Base-by-base conservation (phyloP, 1,140 invertebrate genomes). In the Coelopa frigida region DNA sequence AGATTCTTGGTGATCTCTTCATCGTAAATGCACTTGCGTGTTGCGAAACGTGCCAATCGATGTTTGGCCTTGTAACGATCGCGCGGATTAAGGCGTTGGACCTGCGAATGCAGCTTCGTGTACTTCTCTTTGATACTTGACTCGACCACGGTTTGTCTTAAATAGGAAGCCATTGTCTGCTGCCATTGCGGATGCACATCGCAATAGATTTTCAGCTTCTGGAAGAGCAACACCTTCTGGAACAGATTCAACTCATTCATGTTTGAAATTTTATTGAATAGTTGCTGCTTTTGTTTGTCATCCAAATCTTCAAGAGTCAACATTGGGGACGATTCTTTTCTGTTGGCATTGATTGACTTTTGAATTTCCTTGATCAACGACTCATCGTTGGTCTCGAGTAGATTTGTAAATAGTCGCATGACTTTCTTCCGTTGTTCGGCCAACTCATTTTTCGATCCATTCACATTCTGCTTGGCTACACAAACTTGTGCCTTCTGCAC, bases 31-130 rank as follows among this genome's bases (percentile, higher is more conserved):
- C 41, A 35, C 2, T 53, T 44, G 5, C 59, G 41, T 8, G 38
- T 52, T 10, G 8, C n/a, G n/a, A 58, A 15, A 12, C 54, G 49
- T n/a, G 41, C 17, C 5, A 68, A 26, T 4, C 55, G 53, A 43
- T 54, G 48, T 45, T 68, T 68, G 33, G 64, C 61, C 47, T 63
- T 68, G 39, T 54, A 68, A 20, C 57, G 58, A n/a, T 62, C 44
- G 4, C 53, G 45, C 5, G 37, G 35, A 31, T 51, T 64, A 29
- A 10, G 50, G 45, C 24, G 42, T 40, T 43, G 59, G 12, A 22
- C 47, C 51, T 14, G 23, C 26, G 17, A 24, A n/a, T 59, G 36
- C n/a, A 67, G 17, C n/a, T 20, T 44, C 41, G 0, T 14, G 26
- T 0, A 57, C n/a, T 22, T 22, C 21, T 21, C 18, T n/a, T 39